Percentiles rank a stretch among this genome's conserved stretches.
phyloP scores from a whole-genome alignment of 2,888 invertebrate species.

The Lagria hirta region DNA sequence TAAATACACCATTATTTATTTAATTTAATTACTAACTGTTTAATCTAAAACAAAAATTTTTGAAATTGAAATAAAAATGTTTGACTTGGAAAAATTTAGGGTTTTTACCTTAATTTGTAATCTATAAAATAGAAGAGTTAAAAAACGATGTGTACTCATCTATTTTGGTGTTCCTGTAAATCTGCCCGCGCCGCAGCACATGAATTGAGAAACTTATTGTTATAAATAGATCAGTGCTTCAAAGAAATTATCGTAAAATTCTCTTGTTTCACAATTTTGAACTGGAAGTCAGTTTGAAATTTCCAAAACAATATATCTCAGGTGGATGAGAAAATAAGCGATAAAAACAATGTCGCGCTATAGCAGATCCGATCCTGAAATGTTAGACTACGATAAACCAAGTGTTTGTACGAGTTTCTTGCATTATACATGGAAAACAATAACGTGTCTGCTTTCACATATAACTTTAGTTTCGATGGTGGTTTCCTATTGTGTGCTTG shows the following conservation, averaged over 20 bases:
- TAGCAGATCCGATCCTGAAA: conserved; percentile 46
- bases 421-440: conserved; percentile 75
- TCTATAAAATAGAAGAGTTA: too few relatives aligned
- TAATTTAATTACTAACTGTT: too few relatives aligned
- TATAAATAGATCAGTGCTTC: conserved; percentile 17
- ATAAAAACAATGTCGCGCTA: conserved; percentile 43
- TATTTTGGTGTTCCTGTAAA: conserved; percentile 9
- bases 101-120: too few relatives aligned
- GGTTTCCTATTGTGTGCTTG: conserved; percentile 86
- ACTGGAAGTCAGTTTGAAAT: neutral
- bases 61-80: too few relatives aligned
- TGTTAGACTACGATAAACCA: conserved; percentile 43
- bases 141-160: too few relatives aligned
- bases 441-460: conserved; percentile 85
- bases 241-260: too few relatives aligned
- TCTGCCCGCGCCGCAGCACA: conserved; percentile 7
- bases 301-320: neutral
- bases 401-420: conserved; percentile 60
- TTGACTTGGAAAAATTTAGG: too few relatives aligned
- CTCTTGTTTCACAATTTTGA: too few relatives aligned
- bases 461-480: conserved; percentile 84
- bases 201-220: conserved; percentile 12
- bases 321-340: neutral
- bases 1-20: too few relatives aligned
- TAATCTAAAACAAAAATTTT: too few relatives aligned